Evolutionary conservation across 2,888 invertebrate species (phyloP), one percentile per base, ranked within the genome.

Genomic region (Falcaria lacertinaria): DNA sequence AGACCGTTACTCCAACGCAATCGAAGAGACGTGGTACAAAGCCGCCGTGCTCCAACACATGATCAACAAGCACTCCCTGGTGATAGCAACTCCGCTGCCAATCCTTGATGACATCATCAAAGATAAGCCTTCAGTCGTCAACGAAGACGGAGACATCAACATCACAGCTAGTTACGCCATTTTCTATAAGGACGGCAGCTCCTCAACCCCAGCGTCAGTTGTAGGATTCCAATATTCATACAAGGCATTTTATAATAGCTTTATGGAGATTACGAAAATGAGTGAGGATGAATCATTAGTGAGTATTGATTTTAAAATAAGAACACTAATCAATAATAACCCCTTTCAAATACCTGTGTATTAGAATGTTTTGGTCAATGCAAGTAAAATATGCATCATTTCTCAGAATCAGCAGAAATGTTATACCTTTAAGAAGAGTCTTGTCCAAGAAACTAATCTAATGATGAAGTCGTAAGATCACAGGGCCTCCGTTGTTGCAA

Each of bases 11-110:
- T 91, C 70, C 39, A 91, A 91, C 41, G 94, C 97, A 0, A 95
- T 96, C 16, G 96, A 97, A 71, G 97, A 97, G 75, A 93, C 95
- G 0, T 97, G 97, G 96, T 97, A 97, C 73, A 95, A 95, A 73
- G 94, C 95, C 50, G 97, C 97, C 0, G 95, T 97, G 3, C 90
- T 97, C 34, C 96, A 96, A 63, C 94, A 96, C 70, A 92, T 93
- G 66, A 91, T 94, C 34, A 94, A 95, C 62, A 90, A 92, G 5
- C 93, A 95, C 32, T 93, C 95, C 0, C 92, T 95, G 62, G 95
- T 96, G 0, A 94, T 94, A 62, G 92, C 95, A 1, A 94, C 96
- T 0, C 94, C 94, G 1, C 92, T 95, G 53, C 87, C 86, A 0
- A 69, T 80, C 2, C 55, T 89, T 14, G 89, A 89, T 40, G 72